Evolutionary conservation across 2,797 vertebrate species (phyloP), one percentile per base, ranked within the genome.

Genomic region (Rhinichthys osculus): DNA sequence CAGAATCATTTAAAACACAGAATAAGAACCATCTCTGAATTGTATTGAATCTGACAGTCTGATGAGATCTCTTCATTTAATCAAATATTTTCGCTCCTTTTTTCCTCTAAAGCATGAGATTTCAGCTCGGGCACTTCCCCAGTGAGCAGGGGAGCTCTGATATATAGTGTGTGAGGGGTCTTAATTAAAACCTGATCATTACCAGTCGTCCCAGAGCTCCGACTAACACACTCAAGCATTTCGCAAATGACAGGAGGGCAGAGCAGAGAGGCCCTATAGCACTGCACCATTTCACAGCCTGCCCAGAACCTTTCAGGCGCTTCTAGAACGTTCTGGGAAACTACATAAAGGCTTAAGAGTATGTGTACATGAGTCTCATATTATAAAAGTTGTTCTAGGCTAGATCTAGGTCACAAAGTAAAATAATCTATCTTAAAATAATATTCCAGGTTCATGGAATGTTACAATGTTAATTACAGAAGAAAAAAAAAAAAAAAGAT

Each of bases 111-210:
- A 83, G 79, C 82, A 74, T 42, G 27, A 66, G 77, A 80, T 54
- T 89, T 84, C 71, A 77, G 84, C 86, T 83, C 52, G 38, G 7
- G 74, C 27, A 6, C 19, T 59, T 78, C 35, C 84, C 82, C 47
- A 14, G 27, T 13, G 76, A 88, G 87, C 66, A 38, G 44, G 30
- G 42, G 44, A 64, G 59, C 66, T 42, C 78, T 86, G 83, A 77
- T 86, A 77, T 86, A 64, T 83, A 81, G 66, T 81, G 73, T 85
- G 70, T 77, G 82, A 79, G 70, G 66, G 73, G 66, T 79, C 81
- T 86, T 89, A 90, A 92, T 89, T 88, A 92, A 90, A 90, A 76
- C 78, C 85, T 90, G 77, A 74, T 92, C 81, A 90, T 91, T 92
- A 89, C 85, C 76, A 85, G 87, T 76, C 67, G 62, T 91, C 87